A percentile compares a stretch with the other conserved stretches of the same genome.
phyloP scores from a whole-genome alignment of 1,140 invertebrate genomes.

The Chironomus tepperi region DNA sequence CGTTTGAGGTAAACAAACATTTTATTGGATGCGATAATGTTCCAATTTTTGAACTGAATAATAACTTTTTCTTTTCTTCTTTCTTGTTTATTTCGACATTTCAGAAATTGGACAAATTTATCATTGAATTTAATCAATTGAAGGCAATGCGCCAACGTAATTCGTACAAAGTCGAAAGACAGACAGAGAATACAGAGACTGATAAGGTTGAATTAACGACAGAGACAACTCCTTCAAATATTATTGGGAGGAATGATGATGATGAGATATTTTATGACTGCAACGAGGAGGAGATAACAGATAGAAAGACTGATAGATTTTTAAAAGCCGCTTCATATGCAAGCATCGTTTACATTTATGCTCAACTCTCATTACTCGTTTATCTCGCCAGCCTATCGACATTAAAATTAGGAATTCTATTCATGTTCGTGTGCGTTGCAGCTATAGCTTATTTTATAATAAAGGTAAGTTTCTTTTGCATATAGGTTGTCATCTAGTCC shows the following conservation, averaged over 20 bases:
- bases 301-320: background rate
- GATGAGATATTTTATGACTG: background rate
- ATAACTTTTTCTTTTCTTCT: background rate
- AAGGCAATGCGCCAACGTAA: background rate
- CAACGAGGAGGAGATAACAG: background rate
- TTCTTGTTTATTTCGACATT: background rate
- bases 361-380: background rate
- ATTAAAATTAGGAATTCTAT: background rate
- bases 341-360: background rate
- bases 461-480: background rate
- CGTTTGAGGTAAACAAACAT: conserved; percentile 16
- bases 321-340: background rate
- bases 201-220: background rate
- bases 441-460: conserved; percentile 7
- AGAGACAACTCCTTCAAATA: background rate
- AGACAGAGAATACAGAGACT: background rate
- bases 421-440: background rate
- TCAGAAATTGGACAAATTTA: conserved; percentile 2
- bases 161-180: background rate
- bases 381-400: background rate
- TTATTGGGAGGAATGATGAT: background rate
- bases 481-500: too few relatives aligned
- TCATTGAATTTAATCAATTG: background rate
- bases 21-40: background rate
- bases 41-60: background rate